Evolutionary conservation across 1,140 invertebrate species (phyloP).

Genomic region (Macrobrachium nipponense): DNA sequence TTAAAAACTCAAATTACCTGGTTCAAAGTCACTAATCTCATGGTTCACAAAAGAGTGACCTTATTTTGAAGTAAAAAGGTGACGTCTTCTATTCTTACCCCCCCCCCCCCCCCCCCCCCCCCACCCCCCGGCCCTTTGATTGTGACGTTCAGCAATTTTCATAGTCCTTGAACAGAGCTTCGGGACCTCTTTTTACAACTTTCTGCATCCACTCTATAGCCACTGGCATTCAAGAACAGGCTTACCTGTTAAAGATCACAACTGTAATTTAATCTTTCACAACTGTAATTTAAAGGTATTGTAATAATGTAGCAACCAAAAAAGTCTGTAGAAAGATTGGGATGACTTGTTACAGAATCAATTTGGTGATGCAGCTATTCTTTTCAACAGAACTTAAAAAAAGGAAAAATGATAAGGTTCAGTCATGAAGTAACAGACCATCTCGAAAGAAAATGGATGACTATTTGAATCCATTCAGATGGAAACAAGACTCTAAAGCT

Average conservation of each 20-base stretch:
- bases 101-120: too few relatives aligned
- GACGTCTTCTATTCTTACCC: slow-evolving; percentile 30
- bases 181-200: slow-evolving; percentile 25
- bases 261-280: too few relatives aligned
- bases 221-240: slow-evolving; percentile 21
- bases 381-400: too few relatives aligned
- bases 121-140: slow-evolving; percentile 25
- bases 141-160: slow-evolving; percentile 26
- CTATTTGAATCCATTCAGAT: too few relatives aligned
- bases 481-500: too few relatives aligned
- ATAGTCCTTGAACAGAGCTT: slow-evolving; percentile 30
- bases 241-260: slow-evolving; percentile 22
- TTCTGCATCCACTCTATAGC: slow-evolving; percentile 1
- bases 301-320: neutral
- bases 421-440: too few relatives aligned
- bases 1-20: slow-evolving; percentile 13
- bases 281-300: too few relatives aligned
- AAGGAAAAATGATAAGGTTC: too few relatives aligned
- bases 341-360: too few relatives aligned
- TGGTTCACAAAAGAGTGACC: slow-evolving; percentile 23
- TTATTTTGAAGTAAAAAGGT: slow-evolving; percentile 50
- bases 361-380: too few relatives aligned
- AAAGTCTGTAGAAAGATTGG: neutral
- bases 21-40: neutral
- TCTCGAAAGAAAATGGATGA: too few relatives aligned